Percentiles rank a stretch among this genome's conserved stretches.
Evolutionary conservation across 2,888 invertebrate genomes (phyloP).

Genomic region (Tachina grossa): DNA sequence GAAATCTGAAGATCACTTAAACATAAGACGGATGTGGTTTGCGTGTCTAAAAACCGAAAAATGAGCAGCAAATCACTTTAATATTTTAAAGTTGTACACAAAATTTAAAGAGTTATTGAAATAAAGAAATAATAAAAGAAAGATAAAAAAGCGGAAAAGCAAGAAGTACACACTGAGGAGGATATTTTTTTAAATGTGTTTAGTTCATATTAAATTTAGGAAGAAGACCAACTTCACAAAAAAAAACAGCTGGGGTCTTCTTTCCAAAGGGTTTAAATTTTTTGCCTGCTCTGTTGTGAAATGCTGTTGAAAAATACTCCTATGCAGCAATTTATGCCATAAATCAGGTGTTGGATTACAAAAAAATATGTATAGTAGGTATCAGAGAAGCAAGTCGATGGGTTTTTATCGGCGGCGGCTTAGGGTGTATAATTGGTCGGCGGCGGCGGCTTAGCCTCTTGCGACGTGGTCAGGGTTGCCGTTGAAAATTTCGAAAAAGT

Average conservation of each 20-base stretch:
- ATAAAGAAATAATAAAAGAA: constrained; percentile 4
- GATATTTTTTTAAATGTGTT: constrained; percentile 43
- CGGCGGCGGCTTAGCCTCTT: no score
- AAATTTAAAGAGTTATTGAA: constrained; percentile 23
- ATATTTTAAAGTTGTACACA: constrained; percentile 21
- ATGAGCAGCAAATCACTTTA: constrained; percentile 57
- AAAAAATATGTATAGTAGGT: constrained; percentile 31
- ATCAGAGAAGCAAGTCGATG: no score
- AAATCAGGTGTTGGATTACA: constrained; percentile 65
- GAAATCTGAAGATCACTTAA: constrained; percentile 51
- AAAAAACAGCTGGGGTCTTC: constrained; percentile 43
- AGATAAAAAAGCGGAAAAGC: neutral
- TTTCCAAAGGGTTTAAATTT: neutral
- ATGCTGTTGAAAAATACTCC: constrained; percentile 17
- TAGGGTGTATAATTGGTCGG: no score
- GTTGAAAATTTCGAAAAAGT: no score
- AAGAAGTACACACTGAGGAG: constrained; percentile 16
- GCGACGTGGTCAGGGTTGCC: no score
- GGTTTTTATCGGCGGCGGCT: no score
- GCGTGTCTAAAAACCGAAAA: constrained; percentile 66
- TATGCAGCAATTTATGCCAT: constrained; percentile 49
- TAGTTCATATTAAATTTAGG: constrained; percentile 10
- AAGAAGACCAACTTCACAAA: constrained; percentile 6
- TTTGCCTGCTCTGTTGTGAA: constrained; percentile 1
- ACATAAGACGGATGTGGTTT: constrained; percentile 66